Percentiles rank a stretch among this genome's conserved stretches.
Evolutionary conservation across 2,888 invertebrate genomes (phyloP).

Genomic region (Aproaerema taeniolella): DNA sequence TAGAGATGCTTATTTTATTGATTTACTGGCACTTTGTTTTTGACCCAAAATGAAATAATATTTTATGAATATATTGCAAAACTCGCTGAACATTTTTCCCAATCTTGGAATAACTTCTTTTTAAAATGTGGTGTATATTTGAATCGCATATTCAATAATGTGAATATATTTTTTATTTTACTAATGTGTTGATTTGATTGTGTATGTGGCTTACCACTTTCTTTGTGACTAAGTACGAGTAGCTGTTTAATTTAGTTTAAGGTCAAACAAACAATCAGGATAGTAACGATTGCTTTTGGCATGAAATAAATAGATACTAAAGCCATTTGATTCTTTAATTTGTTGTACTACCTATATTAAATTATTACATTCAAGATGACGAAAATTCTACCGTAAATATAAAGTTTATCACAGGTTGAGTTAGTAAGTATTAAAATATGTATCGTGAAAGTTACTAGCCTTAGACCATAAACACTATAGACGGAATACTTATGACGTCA

Average conservation of each 20-base stretch:
- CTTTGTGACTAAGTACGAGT: conserved; percentile 22
- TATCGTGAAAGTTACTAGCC: no score
- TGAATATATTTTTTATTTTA: conserved; percentile 8
- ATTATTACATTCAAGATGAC: no score
- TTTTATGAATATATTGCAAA: no score
- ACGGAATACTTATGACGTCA: no score
- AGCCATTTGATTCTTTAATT: neutral
- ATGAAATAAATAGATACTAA: conserved; percentile 10
- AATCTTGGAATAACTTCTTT: neutral
- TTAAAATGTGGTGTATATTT: conserved; percentile 5
- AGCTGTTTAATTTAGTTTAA: conserved; percentile 24
- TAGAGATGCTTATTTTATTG: no score
- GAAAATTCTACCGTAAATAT: no score
- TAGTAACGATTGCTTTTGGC: conserved; percentile 16
- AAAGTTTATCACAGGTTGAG: no score
- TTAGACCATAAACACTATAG: no score
- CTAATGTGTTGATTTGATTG: conserved; percentile 14
- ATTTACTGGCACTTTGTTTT: no score
- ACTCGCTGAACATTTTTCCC: no score
- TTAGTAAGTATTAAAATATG: no score
- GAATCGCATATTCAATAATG: conserved; percentile 5
- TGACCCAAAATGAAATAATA: no score
- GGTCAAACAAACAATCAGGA: conserved; percentile 27
- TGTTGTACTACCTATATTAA: neutral
- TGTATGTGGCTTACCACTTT: conserved; percentile 17